Conservation (phyloP, 2,888 invertebrate species). For the Calameuta idolon region DNA sequence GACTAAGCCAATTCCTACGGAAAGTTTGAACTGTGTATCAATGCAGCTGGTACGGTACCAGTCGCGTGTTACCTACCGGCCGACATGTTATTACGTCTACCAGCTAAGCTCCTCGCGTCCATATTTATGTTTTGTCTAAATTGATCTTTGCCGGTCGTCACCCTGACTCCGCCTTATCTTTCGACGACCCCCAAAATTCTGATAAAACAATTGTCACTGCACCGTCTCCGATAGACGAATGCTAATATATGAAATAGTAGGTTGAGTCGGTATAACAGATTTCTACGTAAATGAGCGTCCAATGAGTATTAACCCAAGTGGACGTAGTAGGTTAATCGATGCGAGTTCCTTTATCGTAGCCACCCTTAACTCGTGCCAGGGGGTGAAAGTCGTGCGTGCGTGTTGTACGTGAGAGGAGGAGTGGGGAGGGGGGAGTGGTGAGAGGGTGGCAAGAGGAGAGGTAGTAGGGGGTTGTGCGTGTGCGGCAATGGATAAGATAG, state of each 20-base stretch:
- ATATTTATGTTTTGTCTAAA: not conserved
- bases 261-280: not conserved
- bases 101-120: not conserved
- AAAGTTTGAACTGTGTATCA: slow-evolving; percentile 51
- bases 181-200: too few species aligned
- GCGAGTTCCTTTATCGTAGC: not conserved
- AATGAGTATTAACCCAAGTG: not conserved
- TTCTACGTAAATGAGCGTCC: not conserved
- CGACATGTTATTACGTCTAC: slow-evolving; percentile 45
- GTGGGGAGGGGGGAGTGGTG: not conserved
- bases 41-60: slow-evolving; percentile 64
- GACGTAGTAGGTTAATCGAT: not conserved
- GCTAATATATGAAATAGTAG: not conserved
- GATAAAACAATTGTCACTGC: not conserved
- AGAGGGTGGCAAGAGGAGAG: slow-evolving; percentile 11
- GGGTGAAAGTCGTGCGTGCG: not conserved
- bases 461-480: not conserved
- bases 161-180: too few species aligned
- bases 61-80: slow-evolving; percentile 59
- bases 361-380: not conserved
- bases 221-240: not conserved
- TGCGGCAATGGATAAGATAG: not conserved
- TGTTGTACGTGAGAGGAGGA: not conserved
- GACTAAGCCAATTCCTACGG: slow-evolving; percentile 50
- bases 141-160: too few species aligned